Evolutionary conservation across 2,888 invertebrate species (phyloP), one percentile per base, ranked within the genome.

Genomic region (Formica aserva): DNA sequence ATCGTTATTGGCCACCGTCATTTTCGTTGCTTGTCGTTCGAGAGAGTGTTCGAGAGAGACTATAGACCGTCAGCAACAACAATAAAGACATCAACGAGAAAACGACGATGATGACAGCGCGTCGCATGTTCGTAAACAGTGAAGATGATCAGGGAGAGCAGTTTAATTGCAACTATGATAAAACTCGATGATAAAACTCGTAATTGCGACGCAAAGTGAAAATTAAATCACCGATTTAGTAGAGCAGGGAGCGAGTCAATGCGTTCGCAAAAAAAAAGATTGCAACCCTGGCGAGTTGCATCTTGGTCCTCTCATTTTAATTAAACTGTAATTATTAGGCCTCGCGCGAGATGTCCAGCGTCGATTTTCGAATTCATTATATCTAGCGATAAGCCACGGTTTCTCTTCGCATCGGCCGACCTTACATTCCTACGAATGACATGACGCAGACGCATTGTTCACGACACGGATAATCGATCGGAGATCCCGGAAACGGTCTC

Each of bases 401-500:
- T 32, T 55, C 8, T 62, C 15, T 32, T 26, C 13, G n/a, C 38
- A 67, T 6, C 62, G 18, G n/a, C 3, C 60, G 57, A 13, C 62
- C 60, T 80, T 32, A 52, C 77, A 26, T 48, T 45, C 18, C 29
- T 41, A 11, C 38, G 29, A 41, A 67, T 52, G 22, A 32, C 66
- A 26, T 22, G 52, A 69, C 48, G 80, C 26, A 80, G 62, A 67
- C 45, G 48, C 67, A 38, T 45, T 78, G 45, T 72, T 72, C 78
- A 26, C 35, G 60, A 71, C 32, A 26, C 57, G 60, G 35, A 80
- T 80, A 72, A 89, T 88, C 85, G 90, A 88, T 86, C 84, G 76
- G 77, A 78, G 84, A 88, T 88, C 85, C 84, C 83, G 88, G 89
- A 87, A 90, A 87, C 77, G 75, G 83, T 88, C 82, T 89, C 87